Evolutionary conservation across 2,797 vertebrate genomes (phyloP).

Genomic region (Diceros bicornis): DNA sequence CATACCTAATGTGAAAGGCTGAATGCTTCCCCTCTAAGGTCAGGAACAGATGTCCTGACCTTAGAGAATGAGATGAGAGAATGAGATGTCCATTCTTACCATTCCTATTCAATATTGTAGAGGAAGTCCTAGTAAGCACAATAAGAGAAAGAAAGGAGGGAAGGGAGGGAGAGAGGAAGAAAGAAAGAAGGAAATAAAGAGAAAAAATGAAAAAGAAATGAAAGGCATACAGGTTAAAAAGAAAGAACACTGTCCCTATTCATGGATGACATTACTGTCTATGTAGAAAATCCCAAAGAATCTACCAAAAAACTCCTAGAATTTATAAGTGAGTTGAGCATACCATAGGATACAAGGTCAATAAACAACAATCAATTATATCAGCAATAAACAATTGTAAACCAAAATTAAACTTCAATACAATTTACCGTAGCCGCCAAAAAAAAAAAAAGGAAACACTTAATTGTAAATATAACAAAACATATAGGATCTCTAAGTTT

Average conservation of each 20-base stretch:
- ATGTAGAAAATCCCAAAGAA: background rate
- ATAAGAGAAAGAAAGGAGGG: background rate
- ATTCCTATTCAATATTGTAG: background rate
- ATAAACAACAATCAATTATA: background rate
- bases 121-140: background rate
- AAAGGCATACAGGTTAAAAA: background rate
- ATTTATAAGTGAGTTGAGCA: conserved; percentile 20
- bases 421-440: background rate
- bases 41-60: background rate
- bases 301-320: background rate
- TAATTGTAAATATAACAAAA: background rate
- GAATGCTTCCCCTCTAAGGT: background rate
- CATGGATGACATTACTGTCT: background rate
- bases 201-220: background rate
- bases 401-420: conserved; percentile 29
- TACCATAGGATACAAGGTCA: background rate
- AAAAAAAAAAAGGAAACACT: background rate
- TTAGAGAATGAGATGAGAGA: no score
- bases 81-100: background rate
- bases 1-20: background rate
- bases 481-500: background rate
- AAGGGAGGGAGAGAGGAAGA: background rate
- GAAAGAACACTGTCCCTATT: background rate
- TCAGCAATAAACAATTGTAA: background rate
- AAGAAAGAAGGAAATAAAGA: no score